phyloP scores from a whole-genome alignment of 2,888 invertebrate species.

The Polymixis lichenea region DNA sequence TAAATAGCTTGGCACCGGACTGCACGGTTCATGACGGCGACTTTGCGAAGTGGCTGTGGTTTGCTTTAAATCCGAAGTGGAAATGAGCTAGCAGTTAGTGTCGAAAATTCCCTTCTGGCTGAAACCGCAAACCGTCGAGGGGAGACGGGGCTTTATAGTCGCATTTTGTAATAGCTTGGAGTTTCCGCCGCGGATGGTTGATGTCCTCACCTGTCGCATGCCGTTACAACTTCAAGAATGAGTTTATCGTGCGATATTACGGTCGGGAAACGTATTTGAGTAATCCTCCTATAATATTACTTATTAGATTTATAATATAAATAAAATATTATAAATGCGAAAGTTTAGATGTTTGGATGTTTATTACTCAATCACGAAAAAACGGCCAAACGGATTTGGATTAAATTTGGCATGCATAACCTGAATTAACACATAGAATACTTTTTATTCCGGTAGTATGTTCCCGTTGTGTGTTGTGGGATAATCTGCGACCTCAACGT shows the following conservation, averaged over 20 bases:
- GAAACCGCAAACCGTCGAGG: constrained; percentile 83
- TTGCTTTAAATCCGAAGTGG: constrained; percentile 82
- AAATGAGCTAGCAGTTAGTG: constrained; percentile 83
- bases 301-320: too few relatives aligned
- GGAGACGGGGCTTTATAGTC: constrained; percentile 77
- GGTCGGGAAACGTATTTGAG: constrained; percentile 29
- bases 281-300: neutral
- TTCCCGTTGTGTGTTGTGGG: too few relatives aligned
- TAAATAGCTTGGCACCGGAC: constrained; percentile 35
- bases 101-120: constrained; percentile 77
- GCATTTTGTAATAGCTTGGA: constrained; percentile 77
- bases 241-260: constrained; percentile 66
- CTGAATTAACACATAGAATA: too few relatives aligned
- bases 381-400: too few relatives aligned
- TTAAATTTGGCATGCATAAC: too few relatives aligned
- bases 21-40: constrained; percentile 65
- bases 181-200: constrained; percentile 77
- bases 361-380: too few relatives aligned
- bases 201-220: constrained; percentile 81
- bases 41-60: constrained; percentile 81
- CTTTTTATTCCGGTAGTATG: too few relatives aligned
- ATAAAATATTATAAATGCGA: too few relatives aligned
- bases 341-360: too few relatives aligned
- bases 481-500: too few relatives aligned
- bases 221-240: constrained; percentile 78